A percentile compares a stretch with the other conserved stretches of the same genome.
These are phyloP conservation scores for Spodoptera exigua DNA, from an alignment of 2,888 invertebrate species.

Conservation along the genomic window DNA sequence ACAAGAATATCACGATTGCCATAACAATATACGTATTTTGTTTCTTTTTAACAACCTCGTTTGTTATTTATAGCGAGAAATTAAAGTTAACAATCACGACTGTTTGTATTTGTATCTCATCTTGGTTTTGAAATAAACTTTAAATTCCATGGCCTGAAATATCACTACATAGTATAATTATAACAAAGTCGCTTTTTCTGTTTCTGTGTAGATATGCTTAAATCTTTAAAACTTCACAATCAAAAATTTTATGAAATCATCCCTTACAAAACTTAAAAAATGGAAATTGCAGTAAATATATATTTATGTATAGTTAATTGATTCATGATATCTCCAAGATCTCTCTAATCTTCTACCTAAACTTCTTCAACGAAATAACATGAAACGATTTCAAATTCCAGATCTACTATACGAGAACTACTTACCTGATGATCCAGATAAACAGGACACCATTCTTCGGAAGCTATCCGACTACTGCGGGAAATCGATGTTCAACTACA, in stretches of 20 bases:
- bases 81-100: slow-evolving; percentile 52
- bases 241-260: no score
- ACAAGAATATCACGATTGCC: slow-evolving; percentile 50
- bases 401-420: slow-evolving; percentile 90
- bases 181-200: no score
- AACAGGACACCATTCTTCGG: slow-evolving; percentile 89
- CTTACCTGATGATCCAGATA: slow-evolving; percentile 85
- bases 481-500: slow-evolving; percentile 91
- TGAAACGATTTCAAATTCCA: slow-evolving; percentile 74
- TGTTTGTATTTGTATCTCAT: slow-evolving; percentile 11
- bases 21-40: slow-evolving; percentile 36
- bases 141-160: no score
- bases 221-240: no score
- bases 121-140: not conserved
- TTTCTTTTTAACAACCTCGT: slow-evolving; percentile 42
- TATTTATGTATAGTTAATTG: no score
- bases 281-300: no score
- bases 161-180: no score
- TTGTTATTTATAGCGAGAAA: slow-evolving; percentile 38
- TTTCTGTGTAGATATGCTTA: no score
- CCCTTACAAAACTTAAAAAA: no score
- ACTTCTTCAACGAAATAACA: slow-evolving; percentile 6
- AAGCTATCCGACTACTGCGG: slow-evolving; percentile 93
- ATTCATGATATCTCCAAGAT: not conserved
- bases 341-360: no score